Evolutionary conservation across 2,113 vertebrate genomes (phyloP).

Genomic region (Erythrolamprus reginae): DNA sequence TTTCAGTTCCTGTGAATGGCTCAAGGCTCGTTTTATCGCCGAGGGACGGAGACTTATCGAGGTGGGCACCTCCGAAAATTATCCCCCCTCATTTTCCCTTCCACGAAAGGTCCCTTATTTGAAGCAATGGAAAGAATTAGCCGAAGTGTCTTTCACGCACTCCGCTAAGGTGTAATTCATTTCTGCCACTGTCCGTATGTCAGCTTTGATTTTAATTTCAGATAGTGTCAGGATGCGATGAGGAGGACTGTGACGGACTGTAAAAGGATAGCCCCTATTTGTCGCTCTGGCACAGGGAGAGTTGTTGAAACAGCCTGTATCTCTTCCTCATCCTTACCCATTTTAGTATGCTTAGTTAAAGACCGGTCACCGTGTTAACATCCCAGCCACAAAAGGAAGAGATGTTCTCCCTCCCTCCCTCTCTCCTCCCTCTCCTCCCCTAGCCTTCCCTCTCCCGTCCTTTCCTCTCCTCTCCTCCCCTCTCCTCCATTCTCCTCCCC

Average conservation of each 20-base stretch:
- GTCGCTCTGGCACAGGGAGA: background rate
- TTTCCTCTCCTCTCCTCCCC: background rate
- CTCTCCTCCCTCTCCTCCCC: too few species aligned
- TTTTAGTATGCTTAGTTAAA: background rate
- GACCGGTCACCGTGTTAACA: background rate
- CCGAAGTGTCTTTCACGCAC: slow-evolving; percentile 50
- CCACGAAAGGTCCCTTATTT: slow-evolving; percentile 37
- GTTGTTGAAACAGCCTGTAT: background rate
- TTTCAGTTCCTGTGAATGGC: background rate
- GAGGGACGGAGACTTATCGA: background rate
- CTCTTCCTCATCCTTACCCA: background rate
- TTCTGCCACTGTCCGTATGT: slow-evolving; percentile 60
- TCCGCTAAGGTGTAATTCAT: slow-evolving; percentile 46
- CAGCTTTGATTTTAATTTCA: slow-evolving; percentile 76
- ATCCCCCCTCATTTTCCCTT: slow-evolving; percentile 18
- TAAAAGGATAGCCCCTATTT: slow-evolving; percentile 24
- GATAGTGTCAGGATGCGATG: slow-evolving; percentile 67
- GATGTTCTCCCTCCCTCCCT: rapidly evolving
- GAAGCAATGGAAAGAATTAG: slow-evolving; percentile 52
- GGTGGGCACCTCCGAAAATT: background rate
- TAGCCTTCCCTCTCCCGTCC: background rate
- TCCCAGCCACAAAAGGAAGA: too few species aligned
- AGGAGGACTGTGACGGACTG: slow-evolving; percentile 33
- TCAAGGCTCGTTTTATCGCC: background rate
- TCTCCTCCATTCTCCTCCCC: too few species aligned